Evolutionary conservation across 2,888 invertebrate species (phyloP).

Genomic region (Alsophila aescularia): DNA sequence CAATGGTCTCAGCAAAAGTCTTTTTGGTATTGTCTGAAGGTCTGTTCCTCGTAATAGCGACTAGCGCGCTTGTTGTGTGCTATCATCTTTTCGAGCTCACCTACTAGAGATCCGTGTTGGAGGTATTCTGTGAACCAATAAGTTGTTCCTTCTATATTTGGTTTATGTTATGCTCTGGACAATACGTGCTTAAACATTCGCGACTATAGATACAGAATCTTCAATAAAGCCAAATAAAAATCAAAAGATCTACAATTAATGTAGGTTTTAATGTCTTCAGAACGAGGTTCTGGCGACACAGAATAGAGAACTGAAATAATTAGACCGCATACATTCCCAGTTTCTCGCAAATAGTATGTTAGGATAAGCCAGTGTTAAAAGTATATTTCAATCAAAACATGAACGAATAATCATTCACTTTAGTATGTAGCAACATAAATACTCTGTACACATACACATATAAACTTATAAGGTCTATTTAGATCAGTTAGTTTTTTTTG

Average conservation of each 20-base stretch:
- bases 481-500: background rate
- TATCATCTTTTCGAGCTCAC: constrained; percentile 29
- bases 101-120: constrained; percentile 28
- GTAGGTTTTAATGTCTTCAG: too few relatives aligned
- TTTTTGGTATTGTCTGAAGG: constrained; percentile 23
- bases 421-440: too few relatives aligned
- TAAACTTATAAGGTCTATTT: too few relatives aligned
- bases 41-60: constrained; percentile 19
- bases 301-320: too few relatives aligned
- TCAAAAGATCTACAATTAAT: background rate
- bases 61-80: constrained; percentile 25
- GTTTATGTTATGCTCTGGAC: constrained; percentile 38
- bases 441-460: too few relatives aligned
- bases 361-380: too few relatives aligned
- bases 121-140: constrained; percentile 33
- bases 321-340: too few relatives aligned
- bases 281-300: too few relatives aligned
- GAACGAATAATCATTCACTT: too few relatives aligned
- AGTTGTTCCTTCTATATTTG: constrained; percentile 41
- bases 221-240: constrained; percentile 17
- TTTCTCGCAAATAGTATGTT: too few relatives aligned
- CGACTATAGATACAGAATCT: background rate
- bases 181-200: constrained; percentile 12
- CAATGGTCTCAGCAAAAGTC: constrained; percentile 19
- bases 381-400: too few relatives aligned